Evolutionary conservation across 2,113 vertebrate genomes (phyloP).

Genomic region (Nannospalax galili): DNA sequence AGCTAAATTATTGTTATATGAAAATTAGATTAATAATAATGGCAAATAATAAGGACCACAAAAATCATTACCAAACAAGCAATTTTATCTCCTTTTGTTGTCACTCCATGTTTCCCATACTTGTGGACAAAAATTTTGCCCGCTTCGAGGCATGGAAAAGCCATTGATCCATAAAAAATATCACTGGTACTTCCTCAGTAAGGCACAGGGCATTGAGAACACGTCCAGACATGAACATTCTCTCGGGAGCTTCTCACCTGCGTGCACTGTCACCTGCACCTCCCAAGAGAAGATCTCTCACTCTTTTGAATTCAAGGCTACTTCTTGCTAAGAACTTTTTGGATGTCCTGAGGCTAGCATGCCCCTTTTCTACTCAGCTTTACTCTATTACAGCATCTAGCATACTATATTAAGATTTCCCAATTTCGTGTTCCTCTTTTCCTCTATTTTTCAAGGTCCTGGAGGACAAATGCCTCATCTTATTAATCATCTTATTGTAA

Average conservation of each 20-base stretch:
- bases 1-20: not conserved
- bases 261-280: not conserved
- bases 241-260: not conserved
- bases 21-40: not conserved
- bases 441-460: not conserved
- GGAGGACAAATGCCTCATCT: not conserved
- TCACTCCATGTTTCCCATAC: not conserved
- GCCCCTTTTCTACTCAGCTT: not conserved
- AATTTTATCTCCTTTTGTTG: not conserved
- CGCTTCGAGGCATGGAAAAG: not conserved
- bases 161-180: fast-evolving
- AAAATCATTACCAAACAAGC: too few relatives aligned
- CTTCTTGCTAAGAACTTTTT: not conserved
- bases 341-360: not conserved
- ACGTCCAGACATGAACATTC: not conserved
- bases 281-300: not conserved
- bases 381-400: not conserved
- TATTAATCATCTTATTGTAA: not conserved
- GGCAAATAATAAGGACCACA: not conserved
- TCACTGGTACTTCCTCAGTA: not conserved
- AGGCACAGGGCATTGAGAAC: not conserved
- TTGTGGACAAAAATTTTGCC: not conserved
- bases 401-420: not conserved
- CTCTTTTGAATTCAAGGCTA: not conserved
- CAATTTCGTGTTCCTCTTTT: not conserved